Evolutionary conservation across 2,113 vertebrate genomes (phyloP), one percentile per base, ranked within the genome.

Genomic region (Apistogramma diplotaenia): DNA sequence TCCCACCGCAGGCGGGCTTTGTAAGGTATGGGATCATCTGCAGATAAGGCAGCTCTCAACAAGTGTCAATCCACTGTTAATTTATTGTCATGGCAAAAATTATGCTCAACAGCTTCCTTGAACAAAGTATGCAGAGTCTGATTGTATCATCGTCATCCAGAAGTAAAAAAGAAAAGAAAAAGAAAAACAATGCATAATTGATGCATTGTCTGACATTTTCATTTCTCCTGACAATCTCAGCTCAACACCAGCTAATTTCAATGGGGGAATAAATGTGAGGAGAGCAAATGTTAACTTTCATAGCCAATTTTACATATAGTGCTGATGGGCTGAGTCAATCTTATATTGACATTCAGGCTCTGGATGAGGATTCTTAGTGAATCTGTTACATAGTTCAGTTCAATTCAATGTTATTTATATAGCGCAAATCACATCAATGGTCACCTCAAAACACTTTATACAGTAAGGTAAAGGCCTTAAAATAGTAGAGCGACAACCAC

Each of bases 1-100:
- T 95, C 56, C 94, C 87, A 0, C 92, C 93, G 8, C 95, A 93
- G 73, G 78, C 91, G 6, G 95, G 93, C 54, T 95, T 95, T 57
- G 91, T 96, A 67, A 96, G 96, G 96, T 96, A 92, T 2, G 13
- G 27, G 10, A 43, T 65, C 29, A 35, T 59, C 23, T 60, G 23
- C 53, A 79, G 43, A 67, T 6, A 2, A 35, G 13, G 15, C 78
- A 49, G 25, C 23, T 60, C 18, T 27, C 35, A 40, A 74, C 23
- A 25, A 16, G 7, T n/a, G 25, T 10, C 33, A 18, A n/a, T 35
- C 5, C 33, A 59, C 9, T 12, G 8, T 15, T 16, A 80, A 49
- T 71, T 11, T 37, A 72, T 65, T 61, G 33, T 54, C 27, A 18
- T 13, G 15, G 9, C 6, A 18, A 49, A 9, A 25, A 70, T 54